Evolutionary conservation across 2,113 vertebrate genomes (phyloP).

Genomic region (Eolophus roseicapilla): DNA sequence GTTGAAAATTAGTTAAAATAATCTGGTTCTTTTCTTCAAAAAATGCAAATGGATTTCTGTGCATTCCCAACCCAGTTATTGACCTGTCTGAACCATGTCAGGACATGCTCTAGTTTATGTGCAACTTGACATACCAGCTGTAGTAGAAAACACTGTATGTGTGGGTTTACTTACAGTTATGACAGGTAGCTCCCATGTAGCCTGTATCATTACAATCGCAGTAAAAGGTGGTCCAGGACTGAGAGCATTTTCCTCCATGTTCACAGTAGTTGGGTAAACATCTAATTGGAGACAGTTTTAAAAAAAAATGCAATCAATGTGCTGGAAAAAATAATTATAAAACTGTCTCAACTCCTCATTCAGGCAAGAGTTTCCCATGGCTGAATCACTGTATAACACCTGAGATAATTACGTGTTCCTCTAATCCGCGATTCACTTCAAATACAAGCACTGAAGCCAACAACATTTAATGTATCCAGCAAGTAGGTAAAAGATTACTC

Average conservation of each 20-base stretch:
- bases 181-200: slow-evolving; percentile 88
- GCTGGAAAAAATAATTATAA: background rate
- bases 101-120: background rate
- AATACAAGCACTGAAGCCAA: background rate
- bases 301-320: background rate
- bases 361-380: background rate
- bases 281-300: slow-evolving; percentile 62
- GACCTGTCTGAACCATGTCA: background rate
- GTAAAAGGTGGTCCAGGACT: slow-evolving; percentile 88
- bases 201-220: slow-evolving; percentile 90
- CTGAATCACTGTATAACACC: background rate
- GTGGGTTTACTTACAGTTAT: slow-evolving; percentile 86
- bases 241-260: slow-evolving; percentile 89
- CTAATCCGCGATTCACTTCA: background rate
- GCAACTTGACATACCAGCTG: background rate
- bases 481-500: background rate
- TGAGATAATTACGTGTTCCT: background rate
- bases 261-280: slow-evolving; percentile 96
- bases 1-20: background rate
- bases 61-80: background rate
- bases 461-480: background rate
- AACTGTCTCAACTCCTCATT: background rate
- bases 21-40: background rate
- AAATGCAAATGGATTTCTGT: background rate
- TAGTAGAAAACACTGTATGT: accelerated